phyloP scores from a whole-genome alignment of 2,888 invertebrate genomes.

The Cotesia congregata region DNA sequence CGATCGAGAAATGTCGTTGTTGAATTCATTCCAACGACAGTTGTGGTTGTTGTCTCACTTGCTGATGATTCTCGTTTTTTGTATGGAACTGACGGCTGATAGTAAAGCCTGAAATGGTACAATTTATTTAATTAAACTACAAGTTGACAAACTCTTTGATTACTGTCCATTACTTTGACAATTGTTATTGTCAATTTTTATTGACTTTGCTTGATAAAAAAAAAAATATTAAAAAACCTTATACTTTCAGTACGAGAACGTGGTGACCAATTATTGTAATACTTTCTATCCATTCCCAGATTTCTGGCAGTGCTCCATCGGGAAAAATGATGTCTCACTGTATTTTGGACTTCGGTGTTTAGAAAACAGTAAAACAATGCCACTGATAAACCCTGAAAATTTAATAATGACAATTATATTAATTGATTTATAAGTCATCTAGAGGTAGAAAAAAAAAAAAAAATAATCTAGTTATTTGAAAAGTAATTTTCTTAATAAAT shows the following conservation, averaged over 20 bases:
- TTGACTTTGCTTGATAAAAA: neutral
- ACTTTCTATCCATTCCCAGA: conserved; percentile 76
- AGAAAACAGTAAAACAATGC: conserved; percentile 94
- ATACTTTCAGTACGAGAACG: conserved; percentile 86
- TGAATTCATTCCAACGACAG: conserved; percentile 71
- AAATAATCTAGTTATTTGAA: neutral
- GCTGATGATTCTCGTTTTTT: conserved; percentile 84
- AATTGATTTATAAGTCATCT: neutral
- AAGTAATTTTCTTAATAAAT: no score
- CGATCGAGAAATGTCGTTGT: conserved; percentile 63
- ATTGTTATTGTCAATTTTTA: neutral
- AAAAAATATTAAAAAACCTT: conserved; percentile 72
- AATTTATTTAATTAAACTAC: conserved; percentile 10
- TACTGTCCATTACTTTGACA: neutral
- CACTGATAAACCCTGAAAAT: conserved; percentile 86
- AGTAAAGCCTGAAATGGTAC: conserved; percentile 76
- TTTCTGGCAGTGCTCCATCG: conserved; percentile 82
- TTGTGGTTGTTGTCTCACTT: conserved; percentile 84
- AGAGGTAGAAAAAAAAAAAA: neutral
- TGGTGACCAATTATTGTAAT: conserved; percentile 87
- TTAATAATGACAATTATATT: neutral
- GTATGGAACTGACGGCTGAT: conserved; percentile 77
- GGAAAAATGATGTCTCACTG: conserved; percentile 85
- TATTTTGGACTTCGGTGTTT: conserved; percentile 91
- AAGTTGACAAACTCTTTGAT: neutral